Base-by-base conservation (phyloP, 2,888 invertebrate species). In the Coremacera marginata region DNA sequence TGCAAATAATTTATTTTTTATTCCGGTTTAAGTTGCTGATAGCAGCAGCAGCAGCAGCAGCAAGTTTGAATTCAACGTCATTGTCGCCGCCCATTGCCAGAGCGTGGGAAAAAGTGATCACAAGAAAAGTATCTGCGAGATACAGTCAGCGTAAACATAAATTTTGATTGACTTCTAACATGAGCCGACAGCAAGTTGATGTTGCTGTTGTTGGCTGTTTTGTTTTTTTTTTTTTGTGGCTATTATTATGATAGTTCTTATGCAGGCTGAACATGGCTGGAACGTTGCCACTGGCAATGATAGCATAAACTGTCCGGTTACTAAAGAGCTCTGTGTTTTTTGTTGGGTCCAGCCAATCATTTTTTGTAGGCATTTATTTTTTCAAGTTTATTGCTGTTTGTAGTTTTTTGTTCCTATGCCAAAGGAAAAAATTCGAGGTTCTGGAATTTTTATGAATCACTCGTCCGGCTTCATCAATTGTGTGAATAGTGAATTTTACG, bases 171-270 rank as follows among this genome's bases (percentile, higher is more conserved):
- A n/a, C n/a, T 55, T n/a, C 55, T 55, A 55, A 55, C 55, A 55
- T 19, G 55, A 55, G 55, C 55, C 55, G 55, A 55, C 55, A 55
- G 55, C 55, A 55, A 55, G 55, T 22, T 55, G 55, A 55, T 22
- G 55, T 22, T 19, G 55, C 55, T 22, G 55, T 22, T 55, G 52
- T 11, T 52, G 16, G 3, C 9, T n/a, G 8, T 16, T 52, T n/a
- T n/a, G n/a, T n/a, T n/a, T 16, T 16, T 52, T 52, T 52, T 16
- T 16, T 55, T 55, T 55, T 8, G 55, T 55, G 55, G 22, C 22
- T 22, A 9, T 55, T 55, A 22, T 55, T 55, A 19, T 55, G 22
- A 19, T 55, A 19, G 14, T n/a, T 55, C 19, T 22, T n/a, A 19
- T 55, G 19, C 55, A n/a, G 55, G 44, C 44, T 11, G 44, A 44